Evolutionary conservation across 2,113 vertebrate species (phyloP).

Genomic region (Saguinus imperator): DNA sequence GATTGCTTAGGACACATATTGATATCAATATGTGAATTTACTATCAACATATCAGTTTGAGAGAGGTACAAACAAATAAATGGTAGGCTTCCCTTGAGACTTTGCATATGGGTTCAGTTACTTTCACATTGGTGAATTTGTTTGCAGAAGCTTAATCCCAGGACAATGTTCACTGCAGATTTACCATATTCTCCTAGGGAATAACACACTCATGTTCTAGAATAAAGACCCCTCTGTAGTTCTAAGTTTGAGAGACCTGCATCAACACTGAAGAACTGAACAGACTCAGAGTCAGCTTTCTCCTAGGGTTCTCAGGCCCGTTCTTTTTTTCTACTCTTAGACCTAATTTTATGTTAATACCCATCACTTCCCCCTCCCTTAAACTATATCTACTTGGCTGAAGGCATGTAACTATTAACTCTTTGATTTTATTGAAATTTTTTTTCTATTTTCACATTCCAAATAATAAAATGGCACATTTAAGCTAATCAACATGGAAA

Average conservation of each 20-base stretch:
- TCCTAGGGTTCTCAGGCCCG: background rate
- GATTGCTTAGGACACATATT: background rate
- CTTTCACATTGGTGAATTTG: background rate
- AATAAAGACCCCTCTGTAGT: background rate
- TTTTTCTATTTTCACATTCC: background rate
- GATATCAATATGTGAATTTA: too few species aligned
- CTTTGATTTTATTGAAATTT: background rate
- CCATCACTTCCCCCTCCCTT: background rate
- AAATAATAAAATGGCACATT: slow-evolving; percentile 31
- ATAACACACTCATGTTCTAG: background rate
- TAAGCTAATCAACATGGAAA: background rate
- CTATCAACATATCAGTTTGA: background rate
- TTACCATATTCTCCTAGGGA: background rate
- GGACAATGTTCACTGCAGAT: background rate
- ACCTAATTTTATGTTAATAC: background rate
- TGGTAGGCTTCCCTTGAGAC: background rate
- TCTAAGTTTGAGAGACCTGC: background rate
- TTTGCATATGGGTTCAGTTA: background rate
- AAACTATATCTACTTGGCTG: background rate
- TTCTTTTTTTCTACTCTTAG: background rate
- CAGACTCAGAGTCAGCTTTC: background rate
- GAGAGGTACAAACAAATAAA: background rate
- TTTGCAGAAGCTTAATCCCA: background rate
- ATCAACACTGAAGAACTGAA: background rate
- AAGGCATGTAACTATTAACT: slow-evolving; percentile 25